Conservation (phyloP, 2,113 vertebrate genomes). For the Pelvicachromis taeniatus region DNA sequence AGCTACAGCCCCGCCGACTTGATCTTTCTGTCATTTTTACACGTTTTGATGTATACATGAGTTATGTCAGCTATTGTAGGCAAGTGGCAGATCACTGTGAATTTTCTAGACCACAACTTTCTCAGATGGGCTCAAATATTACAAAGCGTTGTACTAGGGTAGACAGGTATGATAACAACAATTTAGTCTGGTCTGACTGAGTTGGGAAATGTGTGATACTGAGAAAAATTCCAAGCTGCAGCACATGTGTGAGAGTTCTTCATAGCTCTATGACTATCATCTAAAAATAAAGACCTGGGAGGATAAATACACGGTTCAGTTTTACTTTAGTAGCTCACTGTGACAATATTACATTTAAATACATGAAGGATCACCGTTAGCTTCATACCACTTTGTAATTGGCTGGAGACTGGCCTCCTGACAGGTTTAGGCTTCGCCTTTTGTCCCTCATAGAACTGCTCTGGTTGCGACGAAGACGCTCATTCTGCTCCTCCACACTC, state of each 20-base stretch:
- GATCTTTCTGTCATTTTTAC: background rate
- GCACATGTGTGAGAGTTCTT: background rate
- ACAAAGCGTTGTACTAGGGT: background rate
- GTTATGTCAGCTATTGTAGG: background rate
- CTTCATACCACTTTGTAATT: conserved; percentile 86
- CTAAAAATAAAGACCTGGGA: background rate
- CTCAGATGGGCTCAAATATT: background rate
- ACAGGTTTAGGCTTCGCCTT: conserved; percentile 87
- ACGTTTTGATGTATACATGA: background rate
- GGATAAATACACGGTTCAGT: background rate
- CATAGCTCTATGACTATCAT: background rate
- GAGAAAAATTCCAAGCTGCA: background rate
- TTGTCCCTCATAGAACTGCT: conserved; percentile 89
- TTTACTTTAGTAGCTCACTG: background rate
- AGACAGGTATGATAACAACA: background rate
- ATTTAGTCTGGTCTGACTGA: background rate
- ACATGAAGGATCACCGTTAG: background rate
- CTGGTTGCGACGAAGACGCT: conserved; percentile 89
- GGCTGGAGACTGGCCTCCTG: conserved; percentile 71
- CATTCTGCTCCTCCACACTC: conserved; percentile 92
- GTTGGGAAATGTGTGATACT: background rate
- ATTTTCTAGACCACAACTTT: background rate
- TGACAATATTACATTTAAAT: background rate
- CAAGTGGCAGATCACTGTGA: background rate
- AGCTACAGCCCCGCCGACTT: background rate